A percentile compares a stretch with the other conserved stretches of the same genome.
Conservation (phyloP, 2,888 invertebrate species). For the Falcaria lacertinaria region DNA sequence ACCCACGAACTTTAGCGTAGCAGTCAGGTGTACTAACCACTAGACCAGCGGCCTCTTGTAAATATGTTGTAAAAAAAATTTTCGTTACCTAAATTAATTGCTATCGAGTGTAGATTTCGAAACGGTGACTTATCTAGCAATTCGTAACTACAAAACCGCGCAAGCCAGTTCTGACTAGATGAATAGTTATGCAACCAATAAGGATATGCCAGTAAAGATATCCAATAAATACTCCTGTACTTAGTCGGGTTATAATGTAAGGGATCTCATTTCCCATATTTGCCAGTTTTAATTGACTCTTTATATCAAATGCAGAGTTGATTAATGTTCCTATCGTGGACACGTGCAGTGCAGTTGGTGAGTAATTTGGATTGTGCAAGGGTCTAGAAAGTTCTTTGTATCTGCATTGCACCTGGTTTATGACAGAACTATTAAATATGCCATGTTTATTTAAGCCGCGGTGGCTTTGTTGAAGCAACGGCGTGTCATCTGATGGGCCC, state of each 20-base stretch:
- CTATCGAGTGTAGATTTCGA: no score
- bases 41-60: no score
- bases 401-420: no score
- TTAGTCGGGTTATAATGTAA: background rate
- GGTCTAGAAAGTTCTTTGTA: background rate
- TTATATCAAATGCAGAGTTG: constrained; percentile 12
- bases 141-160: background rate
- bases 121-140: background rate
- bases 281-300: constrained; percentile 25
- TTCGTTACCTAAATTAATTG: no score
- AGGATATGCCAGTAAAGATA: background rate
- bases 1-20: no score
- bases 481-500: no score
- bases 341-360: constrained; percentile 2
- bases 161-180: background rate
- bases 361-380: background rate
- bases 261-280: constrained; percentile 11
- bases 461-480: no score
- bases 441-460: no score
- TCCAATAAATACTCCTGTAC: background rate
- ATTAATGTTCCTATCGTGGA: constrained; percentile 5
- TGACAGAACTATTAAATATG: no score
- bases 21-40: no score
- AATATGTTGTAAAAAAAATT: no score
- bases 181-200: background rate